These are phyloP conservation scores for Subacronicta megacephala DNA, from an alignment of 2,888 invertebrate species.

Conservation along the genomic window DNA sequence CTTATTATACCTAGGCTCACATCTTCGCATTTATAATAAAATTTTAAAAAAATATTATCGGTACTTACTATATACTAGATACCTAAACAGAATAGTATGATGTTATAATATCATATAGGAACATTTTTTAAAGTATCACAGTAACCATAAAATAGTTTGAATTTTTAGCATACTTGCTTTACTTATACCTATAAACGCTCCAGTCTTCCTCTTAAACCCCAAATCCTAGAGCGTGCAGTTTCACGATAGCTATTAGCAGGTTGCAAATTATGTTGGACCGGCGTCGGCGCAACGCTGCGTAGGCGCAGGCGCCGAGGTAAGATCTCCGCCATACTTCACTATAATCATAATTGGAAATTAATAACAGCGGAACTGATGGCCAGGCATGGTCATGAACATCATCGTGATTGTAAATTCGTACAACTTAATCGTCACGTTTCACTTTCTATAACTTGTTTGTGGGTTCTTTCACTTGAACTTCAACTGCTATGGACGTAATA, in stretches of 20 bases:
- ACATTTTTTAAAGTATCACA: too few species aligned
- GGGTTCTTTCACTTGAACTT: conserved; percentile 17
- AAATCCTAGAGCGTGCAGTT: conserved; percentile 51
- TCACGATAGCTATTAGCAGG: conserved; percentile 80
- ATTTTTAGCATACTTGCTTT: neutral
- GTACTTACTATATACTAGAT: too few species aligned
- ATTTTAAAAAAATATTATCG: too few species aligned
- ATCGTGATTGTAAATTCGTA: conserved; percentile 28
- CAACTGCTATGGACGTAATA: neutral
- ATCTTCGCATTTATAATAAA: too few species aligned
- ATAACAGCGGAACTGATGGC: conserved; percentile 50
- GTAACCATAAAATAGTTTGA: too few species aligned
- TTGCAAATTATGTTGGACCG: conserved; percentile 79
- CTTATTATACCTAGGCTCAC: too few species aligned
- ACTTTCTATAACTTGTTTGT: conserved; percentile 33
- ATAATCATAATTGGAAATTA: conserved; percentile 62
- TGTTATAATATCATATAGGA: too few species aligned
- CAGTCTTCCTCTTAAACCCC: conserved; percentile 13
- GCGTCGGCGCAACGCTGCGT: conserved; percentile 65
- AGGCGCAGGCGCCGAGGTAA: conserved; percentile 78
- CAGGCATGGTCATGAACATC: conserved; percentile 30
- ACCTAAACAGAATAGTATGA: too few species aligned
- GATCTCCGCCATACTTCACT: conserved; percentile 50
- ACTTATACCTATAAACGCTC: neutral
- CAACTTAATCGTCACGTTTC: conserved; percentile 38